phyloP scores from a whole-genome alignment of 2,113 vertebrate genomes.

The Malaclemys terrapin region DNA sequence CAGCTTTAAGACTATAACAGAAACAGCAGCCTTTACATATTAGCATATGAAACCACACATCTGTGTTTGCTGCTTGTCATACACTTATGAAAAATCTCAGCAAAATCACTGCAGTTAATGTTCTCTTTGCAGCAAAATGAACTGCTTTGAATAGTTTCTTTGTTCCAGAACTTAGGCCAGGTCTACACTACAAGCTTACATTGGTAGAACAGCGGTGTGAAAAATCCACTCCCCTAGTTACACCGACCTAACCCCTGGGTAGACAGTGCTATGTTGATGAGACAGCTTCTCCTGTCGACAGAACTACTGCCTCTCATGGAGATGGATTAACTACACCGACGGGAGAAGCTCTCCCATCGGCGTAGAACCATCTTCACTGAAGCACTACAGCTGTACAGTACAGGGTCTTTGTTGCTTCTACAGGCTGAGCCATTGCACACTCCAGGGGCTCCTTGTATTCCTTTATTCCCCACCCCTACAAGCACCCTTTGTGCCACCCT shows the following conservation, averaged over 20 bases:
- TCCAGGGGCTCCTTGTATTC: background rate
- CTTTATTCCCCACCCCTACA: background rate
- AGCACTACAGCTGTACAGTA: background rate
- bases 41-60: background rate
- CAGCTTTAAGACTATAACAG: accelerated
- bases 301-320: background rate
- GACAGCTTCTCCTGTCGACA: background rate
- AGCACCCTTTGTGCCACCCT: background rate
- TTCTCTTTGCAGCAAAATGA: background rate
- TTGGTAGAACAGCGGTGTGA: too few species aligned
- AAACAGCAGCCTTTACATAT: background rate
- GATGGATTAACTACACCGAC: background rate
- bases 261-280: background rate
- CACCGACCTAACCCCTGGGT: background rate
- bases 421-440: accelerated
- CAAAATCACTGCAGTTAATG: background rate
- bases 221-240: background rate
- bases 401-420: too few species aligned
- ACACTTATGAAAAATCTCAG: background rate
- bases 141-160: background rate
- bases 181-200: background rate
- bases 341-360: background rate
- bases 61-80: background rate
- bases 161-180: background rate
- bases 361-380: background rate